These are phyloP conservation scores for Oreortyx pictus DNA, from an alignment of 2,797 vertebrate genomes.

Conservation along the genomic window DNA sequence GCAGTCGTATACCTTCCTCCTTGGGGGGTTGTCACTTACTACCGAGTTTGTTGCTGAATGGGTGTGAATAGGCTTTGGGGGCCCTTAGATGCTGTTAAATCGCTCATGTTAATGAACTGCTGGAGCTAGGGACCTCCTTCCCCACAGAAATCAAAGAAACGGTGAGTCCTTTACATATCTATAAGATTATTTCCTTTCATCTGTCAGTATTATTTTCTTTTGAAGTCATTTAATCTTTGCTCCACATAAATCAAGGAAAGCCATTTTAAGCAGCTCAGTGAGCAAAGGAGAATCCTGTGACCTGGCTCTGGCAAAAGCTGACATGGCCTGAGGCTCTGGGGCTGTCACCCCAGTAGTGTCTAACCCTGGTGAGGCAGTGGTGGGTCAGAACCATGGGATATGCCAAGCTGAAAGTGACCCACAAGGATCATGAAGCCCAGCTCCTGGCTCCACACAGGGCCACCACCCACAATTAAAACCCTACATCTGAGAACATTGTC, in stretches of 20 bases:
- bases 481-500: not conserved
- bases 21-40: conserved; percentile 82
- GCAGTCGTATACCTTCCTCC: conserved; percentile 78
- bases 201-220: conserved; percentile 74
- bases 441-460: not conserved
- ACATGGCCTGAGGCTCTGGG: not conserved
- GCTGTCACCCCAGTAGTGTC: not conserved
- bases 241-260: conserved; percentile 75
- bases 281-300: conserved; percentile 51
- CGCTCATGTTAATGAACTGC: conserved; percentile 88
- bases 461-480: not conserved
- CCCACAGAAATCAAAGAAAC: conserved; percentile 65
- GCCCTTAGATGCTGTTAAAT: conserved; percentile 82
- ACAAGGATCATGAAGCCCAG: not conserved
- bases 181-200: conserved; percentile 82
- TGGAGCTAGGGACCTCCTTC: conserved; percentile 83
- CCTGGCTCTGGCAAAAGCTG: not conserved
- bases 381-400: not conserved
- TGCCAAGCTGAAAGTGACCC: not conserved
- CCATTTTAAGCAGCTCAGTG: conserved; percentile 79
- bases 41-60: conserved; percentile 78
- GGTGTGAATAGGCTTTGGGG: conserved; percentile 79
- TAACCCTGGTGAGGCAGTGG: not conserved
- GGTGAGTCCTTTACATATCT: conserved; percentile 83
- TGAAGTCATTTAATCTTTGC: conserved; percentile 82